Evolutionary conservation across 1,140 invertebrate genomes (phyloP).

Genomic region (Nilaparvata lugens): DNA sequence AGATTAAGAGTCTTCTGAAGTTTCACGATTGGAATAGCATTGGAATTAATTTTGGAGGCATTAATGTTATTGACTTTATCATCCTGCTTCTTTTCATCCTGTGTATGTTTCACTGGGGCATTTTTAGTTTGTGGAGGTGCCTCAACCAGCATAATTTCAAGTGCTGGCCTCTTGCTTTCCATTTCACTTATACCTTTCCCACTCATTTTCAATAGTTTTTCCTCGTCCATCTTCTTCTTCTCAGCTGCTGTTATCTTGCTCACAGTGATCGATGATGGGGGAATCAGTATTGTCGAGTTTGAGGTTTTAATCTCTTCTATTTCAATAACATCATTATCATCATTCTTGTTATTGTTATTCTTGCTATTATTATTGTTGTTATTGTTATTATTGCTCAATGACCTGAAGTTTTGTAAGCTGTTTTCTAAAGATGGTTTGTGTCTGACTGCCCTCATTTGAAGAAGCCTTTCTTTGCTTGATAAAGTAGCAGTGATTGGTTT

Average conservation of each 20-base stretch:
- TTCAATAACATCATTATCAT: background rate
- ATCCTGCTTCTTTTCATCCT: background rate
- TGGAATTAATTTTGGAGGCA: conserved; percentile 5
- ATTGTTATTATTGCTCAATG: too few species aligned
- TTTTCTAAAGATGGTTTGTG: background rate
- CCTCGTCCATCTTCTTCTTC: conserved; percentile 26
- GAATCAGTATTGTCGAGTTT: conserved; percentile 10
- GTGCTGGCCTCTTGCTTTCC: conserved; percentile 25
- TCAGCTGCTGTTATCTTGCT: conserved; percentile 29
- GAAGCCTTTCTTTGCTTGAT: background rate
- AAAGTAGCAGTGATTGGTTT: background rate
- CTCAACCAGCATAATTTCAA: conserved; percentile 31
- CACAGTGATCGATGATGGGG: conserved; percentile 28
- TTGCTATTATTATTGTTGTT: background rate
- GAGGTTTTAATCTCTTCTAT: background rate
- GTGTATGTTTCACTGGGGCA: background rate
- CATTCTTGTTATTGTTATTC: background rate
- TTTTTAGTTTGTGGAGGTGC: conserved; percentile 15
- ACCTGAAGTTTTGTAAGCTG: too few species aligned
- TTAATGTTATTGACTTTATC: background rate
- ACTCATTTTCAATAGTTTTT: conserved; percentile 20
- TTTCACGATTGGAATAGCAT: conserved; percentile 11
- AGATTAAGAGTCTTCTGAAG: background rate
- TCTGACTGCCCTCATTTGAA: background rate
- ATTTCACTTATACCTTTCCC: conserved; percentile 15